phyloP scores from a whole-genome alignment of 2,888 invertebrate genomes.

The Icerya purchasi region DNA sequence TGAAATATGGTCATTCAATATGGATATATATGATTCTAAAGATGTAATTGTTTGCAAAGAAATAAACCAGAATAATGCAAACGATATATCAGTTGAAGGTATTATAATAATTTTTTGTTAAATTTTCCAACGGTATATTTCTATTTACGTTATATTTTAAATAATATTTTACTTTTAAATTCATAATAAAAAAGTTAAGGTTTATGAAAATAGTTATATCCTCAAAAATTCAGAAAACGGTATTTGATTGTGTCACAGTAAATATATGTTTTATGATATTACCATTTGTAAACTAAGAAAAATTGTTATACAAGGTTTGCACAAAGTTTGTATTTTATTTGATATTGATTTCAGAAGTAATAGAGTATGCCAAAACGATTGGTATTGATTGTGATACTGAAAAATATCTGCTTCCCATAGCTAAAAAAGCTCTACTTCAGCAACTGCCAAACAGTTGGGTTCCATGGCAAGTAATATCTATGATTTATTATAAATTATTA shows the following conservation, averaged over 20 bases:
- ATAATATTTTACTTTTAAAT: no score
- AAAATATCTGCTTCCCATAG: constrained; percentile 9
- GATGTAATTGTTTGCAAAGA: background rate
- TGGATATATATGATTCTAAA: background rate
- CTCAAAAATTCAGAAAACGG: no score
- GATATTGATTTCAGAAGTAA: constrained; percentile 9
- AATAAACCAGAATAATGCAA: background rate
- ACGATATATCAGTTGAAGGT: background rate
- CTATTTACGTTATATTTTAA: no score
- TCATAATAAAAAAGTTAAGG: no score
- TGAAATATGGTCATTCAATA: background rate
- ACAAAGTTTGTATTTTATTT: no score
- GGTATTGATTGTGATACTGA: constrained; percentile 12
- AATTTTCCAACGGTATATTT: no score
- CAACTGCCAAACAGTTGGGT: constrained; percentile 13
- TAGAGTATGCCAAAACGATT: constrained; percentile 11
- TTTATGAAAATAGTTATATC: no score
- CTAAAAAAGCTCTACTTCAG: constrained; percentile 12
- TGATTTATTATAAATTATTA: no score
- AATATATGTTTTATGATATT: no score
- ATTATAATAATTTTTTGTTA: background rate
- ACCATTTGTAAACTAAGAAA: no score
- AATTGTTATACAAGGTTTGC: no score
- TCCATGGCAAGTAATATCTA: constrained; percentile 11
- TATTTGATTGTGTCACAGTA: no score